Percentiles rank a stretch among this genome's conserved stretches.
phyloP scores from a whole-genome alignment of 2,113 vertebrate genomes.

The Neofelis nebulosa region DNA sequence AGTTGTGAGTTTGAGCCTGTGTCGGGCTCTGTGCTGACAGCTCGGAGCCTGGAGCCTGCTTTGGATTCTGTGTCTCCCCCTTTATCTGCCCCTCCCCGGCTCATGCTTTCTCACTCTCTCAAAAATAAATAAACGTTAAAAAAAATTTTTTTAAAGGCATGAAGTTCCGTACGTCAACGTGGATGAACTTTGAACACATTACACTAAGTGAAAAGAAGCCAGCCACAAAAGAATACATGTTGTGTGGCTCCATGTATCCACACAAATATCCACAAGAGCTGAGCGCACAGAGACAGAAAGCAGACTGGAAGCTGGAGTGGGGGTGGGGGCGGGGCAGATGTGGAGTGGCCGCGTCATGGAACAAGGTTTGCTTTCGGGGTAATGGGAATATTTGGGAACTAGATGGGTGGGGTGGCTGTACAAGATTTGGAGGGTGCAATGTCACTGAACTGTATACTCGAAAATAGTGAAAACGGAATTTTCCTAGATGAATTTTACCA shows the following conservation, averaged over 20 bases:
- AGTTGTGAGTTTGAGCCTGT: too few species aligned
- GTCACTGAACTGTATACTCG: neutral
- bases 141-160: too few species aligned
- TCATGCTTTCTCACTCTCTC: too few species aligned
- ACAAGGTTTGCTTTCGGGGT: neutral
- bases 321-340: too few species aligned
- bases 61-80: too few species aligned
- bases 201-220: neutral
- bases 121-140: too few species aligned
- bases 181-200: neutral
- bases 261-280: neutral
- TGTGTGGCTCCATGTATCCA: neutral
- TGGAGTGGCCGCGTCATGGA: neutral
- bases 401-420: neutral
- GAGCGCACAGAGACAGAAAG: neutral
- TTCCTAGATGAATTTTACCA: neutral
- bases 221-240: neutral
- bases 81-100: too few species aligned
- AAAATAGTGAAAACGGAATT: neutral
- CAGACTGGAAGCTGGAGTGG: rapidly evolving
- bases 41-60: too few species aligned
- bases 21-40: too few species aligned
- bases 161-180: too few species aligned
- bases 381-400: neutral
- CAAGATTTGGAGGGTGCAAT: neutral